Base-by-base conservation (phyloP, 2,888 invertebrate genomes). In the Fragum sueziense region DNA sequence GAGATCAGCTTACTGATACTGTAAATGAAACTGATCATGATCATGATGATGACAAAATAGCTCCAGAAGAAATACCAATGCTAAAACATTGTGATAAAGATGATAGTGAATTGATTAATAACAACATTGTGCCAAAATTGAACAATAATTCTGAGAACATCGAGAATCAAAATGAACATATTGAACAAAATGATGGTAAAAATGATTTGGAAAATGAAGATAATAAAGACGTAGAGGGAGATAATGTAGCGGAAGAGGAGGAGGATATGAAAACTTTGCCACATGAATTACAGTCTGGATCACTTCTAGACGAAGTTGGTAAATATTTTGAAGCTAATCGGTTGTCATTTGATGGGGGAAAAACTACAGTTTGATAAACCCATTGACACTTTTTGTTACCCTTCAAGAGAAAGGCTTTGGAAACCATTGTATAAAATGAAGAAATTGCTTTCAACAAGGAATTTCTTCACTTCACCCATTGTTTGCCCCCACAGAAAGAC, bases 311-410 rank as follows among this genome's bases (percentile, higher is more conserved):
- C 27, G 74, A 79, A 67, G 70, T 84, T 29, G 74, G 71, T 17
- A 79, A 80, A 54, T 59, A 72, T 37, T 61, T 84, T 20, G 72
- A 84, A n/a, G 68, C 76, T 14, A 79, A 79, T 34, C 70, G 67
- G 59, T 69, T 79, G 7, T 67, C 72, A 20, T 74, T 72, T 69
- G 69, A 69, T 34, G 41, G 47, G 7, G 65, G 41, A 41, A 65
- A 37, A 41, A 41, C 65, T 11, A 37, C 65, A 17, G 14, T 37
- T 20, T 65, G n/a, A n/a, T n/a, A n/a, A n/a, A n/a, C n/a, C n/a
- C n/a, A n/a, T n/a, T n/a, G n/a, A n/a, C n/a, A n/a, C n/a, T n/a
- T n/a, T n/a, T n/a, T n/a, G n/a, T n/a, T n/a, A n/a, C n/a, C n/a
- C n/a, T n/a, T n/a, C n/a, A n/a, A n/a, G n/a, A n/a, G n/a, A n/a